A percentile compares a stretch with the other conserved stretches of the same genome.
Evolutionary conservation across 2,113 vertebrate species (phyloP).

Genomic region (Cyanistes caeruleus): DNA sequence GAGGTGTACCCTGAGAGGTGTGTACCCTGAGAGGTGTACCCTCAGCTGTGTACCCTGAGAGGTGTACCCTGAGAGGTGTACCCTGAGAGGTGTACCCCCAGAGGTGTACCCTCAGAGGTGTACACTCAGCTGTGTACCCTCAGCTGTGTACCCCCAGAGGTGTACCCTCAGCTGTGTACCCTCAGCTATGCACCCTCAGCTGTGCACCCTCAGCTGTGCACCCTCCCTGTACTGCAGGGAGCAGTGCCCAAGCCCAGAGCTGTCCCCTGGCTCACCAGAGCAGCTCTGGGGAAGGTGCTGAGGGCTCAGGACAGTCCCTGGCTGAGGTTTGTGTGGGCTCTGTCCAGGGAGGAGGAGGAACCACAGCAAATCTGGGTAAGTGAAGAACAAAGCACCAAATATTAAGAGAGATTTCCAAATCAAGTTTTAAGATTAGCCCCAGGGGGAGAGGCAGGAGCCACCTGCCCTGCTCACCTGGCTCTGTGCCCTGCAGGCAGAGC

Average conservation of each 20-base stretch:
- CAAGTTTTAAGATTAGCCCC: not conserved
- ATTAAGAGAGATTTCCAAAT: not conserved
- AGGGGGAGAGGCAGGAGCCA: not conserved
- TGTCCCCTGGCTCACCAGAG: not conserved
- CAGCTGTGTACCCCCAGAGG: too few relatives aligned
- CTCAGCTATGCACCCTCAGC: too few relatives aligned
- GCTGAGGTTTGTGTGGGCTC: not conserved
- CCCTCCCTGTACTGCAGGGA: not conserved
- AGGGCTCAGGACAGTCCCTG: accelerated
- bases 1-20: too few relatives aligned
- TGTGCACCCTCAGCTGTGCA: too few relatives aligned
- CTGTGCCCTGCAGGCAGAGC: not conserved
- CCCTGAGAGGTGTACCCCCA: too few relatives aligned
- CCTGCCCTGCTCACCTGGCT: not conserved
- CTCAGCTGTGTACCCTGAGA: too few relatives aligned
- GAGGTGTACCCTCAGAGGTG: too few relatives aligned
- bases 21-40: too few relatives aligned
- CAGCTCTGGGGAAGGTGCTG: not conserved
- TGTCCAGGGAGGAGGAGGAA: not conserved
- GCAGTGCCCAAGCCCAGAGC: not conserved
- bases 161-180: too few relatives aligned
- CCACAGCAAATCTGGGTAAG: not conserved
- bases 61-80: too few relatives aligned
- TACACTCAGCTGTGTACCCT: too few relatives aligned
- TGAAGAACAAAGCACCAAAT: not conserved